Percentiles rank a stretch among this genome's conserved stretches.
These are phyloP conservation scores for Caenorhabditis becei DNA, from an alignment of 2,888 invertebrate genomes.

Conservation along the genomic window DNA sequence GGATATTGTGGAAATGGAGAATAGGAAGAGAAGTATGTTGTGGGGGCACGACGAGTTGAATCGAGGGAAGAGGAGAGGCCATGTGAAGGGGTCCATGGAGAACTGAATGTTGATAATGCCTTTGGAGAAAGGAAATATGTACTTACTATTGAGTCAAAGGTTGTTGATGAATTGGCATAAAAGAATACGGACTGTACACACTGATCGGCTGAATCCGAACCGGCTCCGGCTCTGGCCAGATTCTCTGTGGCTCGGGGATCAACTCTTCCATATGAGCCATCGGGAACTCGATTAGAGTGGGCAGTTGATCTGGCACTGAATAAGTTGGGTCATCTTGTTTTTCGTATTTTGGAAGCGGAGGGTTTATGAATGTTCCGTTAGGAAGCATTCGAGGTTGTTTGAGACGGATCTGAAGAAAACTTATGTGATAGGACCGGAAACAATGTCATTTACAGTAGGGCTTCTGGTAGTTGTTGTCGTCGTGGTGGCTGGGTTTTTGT, in stretches of 20 bases:
- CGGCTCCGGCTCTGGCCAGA: slow-evolving; percentile 61
- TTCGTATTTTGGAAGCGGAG: slow-evolving; percentile 54
- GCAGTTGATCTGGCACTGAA: slow-evolving; percentile 23
- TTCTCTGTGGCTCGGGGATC: slow-evolving; percentile 55
- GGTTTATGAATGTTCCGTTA: slow-evolving; percentile 57
- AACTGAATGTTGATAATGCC: slow-evolving; percentile 8
- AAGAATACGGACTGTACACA: slow-evolving; percentile 46
- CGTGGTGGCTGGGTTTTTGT: slow-evolving; percentile 17
- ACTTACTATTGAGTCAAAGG: slow-evolving; percentile 38
- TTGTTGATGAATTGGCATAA: slow-evolving; percentile 25
- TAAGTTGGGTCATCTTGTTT: slow-evolving; percentile 31
- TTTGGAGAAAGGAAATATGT: not conserved
- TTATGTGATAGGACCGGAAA: not conserved
- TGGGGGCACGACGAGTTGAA: slow-evolving; percentile 34
- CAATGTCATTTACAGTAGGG: slow-evolving; percentile 7
- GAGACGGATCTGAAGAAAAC: slow-evolving; percentile 32
- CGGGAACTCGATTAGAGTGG: slow-evolving; percentile 34
- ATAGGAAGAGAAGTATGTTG: slow-evolving; percentile 30
- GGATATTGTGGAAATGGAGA: slow-evolving; percentile 36
- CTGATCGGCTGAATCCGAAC: slow-evolving; percentile 48
- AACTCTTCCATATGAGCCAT: slow-evolving; percentile 42
- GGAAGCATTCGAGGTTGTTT: slow-evolving; percentile 46
- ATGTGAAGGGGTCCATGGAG: slow-evolving; percentile 32
- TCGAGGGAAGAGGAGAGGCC: slow-evolving; percentile 36
- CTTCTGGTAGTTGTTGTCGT: slow-evolving; percentile 32